A percentile compares a stretch with the other conserved stretches of the same genome.
These are phyloP conservation scores for Seriola dumerili DNA, from an alignment of 2,113 vertebrate genomes.

Conservation along the genomic window DNA sequence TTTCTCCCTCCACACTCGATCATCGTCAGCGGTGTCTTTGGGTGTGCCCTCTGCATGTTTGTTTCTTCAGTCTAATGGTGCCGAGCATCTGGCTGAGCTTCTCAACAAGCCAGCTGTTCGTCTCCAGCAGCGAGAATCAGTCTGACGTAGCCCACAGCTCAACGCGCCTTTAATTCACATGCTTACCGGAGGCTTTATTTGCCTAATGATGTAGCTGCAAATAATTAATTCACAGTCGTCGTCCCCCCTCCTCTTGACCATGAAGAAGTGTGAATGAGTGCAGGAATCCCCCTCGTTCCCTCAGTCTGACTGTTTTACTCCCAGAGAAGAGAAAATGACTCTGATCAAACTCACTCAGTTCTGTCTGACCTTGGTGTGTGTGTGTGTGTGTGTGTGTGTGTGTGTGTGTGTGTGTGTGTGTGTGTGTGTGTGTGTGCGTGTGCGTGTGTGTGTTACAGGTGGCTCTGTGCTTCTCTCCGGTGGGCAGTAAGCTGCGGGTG, in stretches of 20 bases:
- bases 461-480: conserved; percentile 92
- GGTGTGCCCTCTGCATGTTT: conserved; percentile 52
- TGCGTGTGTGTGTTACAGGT: conserved; percentile 82
- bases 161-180: conserved; percentile 55
- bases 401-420: conserved; percentile 15
- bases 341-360: conserved; percentile 16
- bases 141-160: conserved; percentile 52
- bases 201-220: conserved; percentile 69
- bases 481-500: conserved; percentile 88
- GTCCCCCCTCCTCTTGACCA: conserved; percentile 45
- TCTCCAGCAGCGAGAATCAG: conserved; percentile 54
- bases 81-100: conserved; percentile 64
- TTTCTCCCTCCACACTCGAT: conserved; percentile 12
- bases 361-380: conserved; percentile 30
- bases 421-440: conserved; percentile 17
- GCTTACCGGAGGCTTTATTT: conserved; percentile 64
- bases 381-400: conserved; percentile 19
- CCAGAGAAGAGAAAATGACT: conserved; percentile 4
- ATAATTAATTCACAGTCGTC: conserved; percentile 59
- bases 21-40: conserved; percentile 39
- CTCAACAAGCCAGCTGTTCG: conserved; percentile 72
- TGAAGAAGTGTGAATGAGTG: conserved; percentile 34
- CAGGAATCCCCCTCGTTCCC: conserved; percentile 1
- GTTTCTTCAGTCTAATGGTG: conserved; percentile 45
- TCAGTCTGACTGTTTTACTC: not conserved